Conservation (phyloP, 2,888 invertebrate genomes). For the Drosophila cognata region DNA sequence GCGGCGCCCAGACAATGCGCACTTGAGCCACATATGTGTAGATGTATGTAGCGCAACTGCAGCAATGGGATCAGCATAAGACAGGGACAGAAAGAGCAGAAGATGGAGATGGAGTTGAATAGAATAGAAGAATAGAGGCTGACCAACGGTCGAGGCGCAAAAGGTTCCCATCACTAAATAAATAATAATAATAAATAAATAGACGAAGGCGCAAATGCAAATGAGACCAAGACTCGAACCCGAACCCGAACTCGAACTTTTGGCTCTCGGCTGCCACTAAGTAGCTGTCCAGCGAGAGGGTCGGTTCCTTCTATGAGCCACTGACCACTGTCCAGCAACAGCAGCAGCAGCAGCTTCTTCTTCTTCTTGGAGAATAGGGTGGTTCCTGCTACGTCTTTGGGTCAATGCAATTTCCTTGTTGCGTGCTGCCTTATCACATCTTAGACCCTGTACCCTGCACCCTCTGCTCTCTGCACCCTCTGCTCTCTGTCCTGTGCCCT, state of each 20-base stretch:
- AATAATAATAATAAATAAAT: constrained; percentile 54
- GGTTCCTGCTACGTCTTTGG: constrained; percentile 28
- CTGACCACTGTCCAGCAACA: constrained; percentile 56
- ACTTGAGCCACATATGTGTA: constrained; percentile 20
- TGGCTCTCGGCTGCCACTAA: constrained; percentile 19
- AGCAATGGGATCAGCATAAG: constrained; percentile 25
- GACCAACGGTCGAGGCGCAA: constrained; percentile 52
- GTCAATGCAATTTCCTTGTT: constrained; percentile 61
- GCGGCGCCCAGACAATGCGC: constrained; percentile 32
- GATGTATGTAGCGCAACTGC: constrained; percentile 5
- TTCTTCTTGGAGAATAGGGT: constrained; percentile 12
- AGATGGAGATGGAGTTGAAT: constrained; percentile 10
- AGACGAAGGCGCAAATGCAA: constrained; percentile 68
- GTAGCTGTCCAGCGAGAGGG: constrained; percentile 34
- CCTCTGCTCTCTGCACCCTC: constrained; percentile 12
- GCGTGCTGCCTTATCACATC: constrained; percentile 2
- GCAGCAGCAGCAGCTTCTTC: constrained; percentile 25
- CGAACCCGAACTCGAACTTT: constrained; percentile 1
- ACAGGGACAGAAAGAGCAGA: background rate
- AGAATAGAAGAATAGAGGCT: constrained; percentile 19
- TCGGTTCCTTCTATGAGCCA: constrained; percentile 6
- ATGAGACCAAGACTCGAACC: constrained; percentile 42
- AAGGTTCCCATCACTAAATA: constrained; percentile 54
- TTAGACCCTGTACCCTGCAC: background rate
- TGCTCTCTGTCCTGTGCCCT: constrained; percentile 29